A percentile compares a stretch with the other conserved stretches of the same genome.
These are phyloP conservation scores for Noctua janthina DNA, from an alignment of 2,888 invertebrate species.

Conservation along the genomic window DNA sequence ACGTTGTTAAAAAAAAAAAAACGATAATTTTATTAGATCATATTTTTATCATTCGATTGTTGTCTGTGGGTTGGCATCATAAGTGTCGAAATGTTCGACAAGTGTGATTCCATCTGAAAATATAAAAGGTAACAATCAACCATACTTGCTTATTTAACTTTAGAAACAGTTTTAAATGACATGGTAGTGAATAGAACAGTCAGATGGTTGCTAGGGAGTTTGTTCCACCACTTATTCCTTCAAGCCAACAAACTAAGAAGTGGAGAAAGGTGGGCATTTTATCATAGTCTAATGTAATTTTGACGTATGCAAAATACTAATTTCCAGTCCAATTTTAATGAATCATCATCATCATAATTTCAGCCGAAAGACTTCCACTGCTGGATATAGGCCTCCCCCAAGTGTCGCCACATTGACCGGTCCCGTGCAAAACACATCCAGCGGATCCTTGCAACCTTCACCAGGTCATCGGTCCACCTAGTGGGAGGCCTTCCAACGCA, in stretches of 20 bases:
- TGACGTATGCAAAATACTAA: too few species aligned
- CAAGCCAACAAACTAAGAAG: not conserved
- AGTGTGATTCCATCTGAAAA: slow-evolving; percentile 12
- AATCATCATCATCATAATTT: too few species aligned
- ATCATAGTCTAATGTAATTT: too few species aligned
- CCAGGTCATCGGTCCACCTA: too few species aligned
- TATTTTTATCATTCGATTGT: slow-evolving; percentile 8
- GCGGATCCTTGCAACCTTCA: too few species aligned
- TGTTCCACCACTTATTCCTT: not conserved
- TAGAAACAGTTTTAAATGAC: not conserved
- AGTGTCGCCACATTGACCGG: too few species aligned
- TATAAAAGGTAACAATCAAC: not conserved
- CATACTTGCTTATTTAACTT: not conserved
- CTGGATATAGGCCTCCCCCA: too few species aligned
- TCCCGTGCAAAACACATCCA: too few species aligned
- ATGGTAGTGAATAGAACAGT: not conserved
- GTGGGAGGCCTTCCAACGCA: too few species aligned
- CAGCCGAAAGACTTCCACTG: too few species aligned
- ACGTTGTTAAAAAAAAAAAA: not conserved
- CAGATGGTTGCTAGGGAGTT: not conserved
- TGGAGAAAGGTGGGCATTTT: not conserved
- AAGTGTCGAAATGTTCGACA: not conserved
- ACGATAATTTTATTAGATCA: not conserved
- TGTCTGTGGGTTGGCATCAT: not conserved
- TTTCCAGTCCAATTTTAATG: too few species aligned